Percentiles rank a stretch among this genome's conserved stretches.
Conservation (phyloP, 2,797 vertebrate species). For the Crocidura indochinensis region DNA sequence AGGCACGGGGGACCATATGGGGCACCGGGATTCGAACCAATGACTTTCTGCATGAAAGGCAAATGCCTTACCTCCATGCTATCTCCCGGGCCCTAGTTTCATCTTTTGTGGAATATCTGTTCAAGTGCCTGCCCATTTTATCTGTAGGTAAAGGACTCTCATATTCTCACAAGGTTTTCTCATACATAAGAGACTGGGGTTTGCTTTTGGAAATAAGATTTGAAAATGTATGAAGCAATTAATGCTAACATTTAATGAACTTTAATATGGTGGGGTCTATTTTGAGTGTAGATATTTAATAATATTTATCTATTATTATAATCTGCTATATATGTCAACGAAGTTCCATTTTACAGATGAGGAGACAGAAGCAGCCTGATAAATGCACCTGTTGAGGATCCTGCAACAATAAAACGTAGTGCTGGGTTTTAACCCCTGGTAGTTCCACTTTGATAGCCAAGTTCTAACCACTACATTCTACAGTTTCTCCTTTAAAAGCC, state of each 20-base stretch:
- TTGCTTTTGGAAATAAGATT: constrained; percentile 35
- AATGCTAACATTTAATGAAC: constrained; percentile 39
- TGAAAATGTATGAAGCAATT: neutral
- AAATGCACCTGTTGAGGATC: neutral
- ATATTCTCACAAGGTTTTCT: constrained; percentile 1
- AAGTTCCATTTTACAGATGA: neutral
- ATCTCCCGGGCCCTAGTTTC: too few species aligned
- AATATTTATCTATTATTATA: neutral
- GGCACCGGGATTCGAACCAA: too few species aligned
- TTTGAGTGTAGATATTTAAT: neutral
- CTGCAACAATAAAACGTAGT: neutral
- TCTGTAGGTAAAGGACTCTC: neutral
- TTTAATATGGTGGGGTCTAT: neutral
- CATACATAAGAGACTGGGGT: neutral
- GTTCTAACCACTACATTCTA: neutral
- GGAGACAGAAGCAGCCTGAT: neutral
- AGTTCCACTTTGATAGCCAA: neutral
- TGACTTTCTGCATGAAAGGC: too few species aligned
- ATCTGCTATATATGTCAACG: neutral
- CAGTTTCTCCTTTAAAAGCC: constrained; percentile 22
- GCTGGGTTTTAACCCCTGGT: neutral
- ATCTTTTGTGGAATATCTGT: neutral
- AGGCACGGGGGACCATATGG: too few species aligned
- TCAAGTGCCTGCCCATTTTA: constrained; percentile 1
- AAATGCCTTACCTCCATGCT: too few species aligned